Evolutionary conservation across 2,113 vertebrate species (phyloP).

Genomic region (Heptranchias perlo): DNA sequence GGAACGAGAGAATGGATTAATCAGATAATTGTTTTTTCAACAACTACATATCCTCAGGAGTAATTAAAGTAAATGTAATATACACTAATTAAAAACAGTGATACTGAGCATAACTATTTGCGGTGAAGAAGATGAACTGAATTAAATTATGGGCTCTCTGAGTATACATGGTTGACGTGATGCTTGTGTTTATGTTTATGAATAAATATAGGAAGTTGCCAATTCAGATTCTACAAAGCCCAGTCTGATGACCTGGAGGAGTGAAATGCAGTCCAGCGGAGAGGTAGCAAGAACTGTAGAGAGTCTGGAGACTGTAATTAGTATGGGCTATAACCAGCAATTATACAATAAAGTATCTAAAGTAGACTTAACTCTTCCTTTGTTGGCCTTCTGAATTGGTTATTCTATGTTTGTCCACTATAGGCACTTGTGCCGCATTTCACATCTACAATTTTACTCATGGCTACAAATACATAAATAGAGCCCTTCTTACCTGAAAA

Average conservation of each 20-base stretch:
- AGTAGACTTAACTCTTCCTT: not conserved
- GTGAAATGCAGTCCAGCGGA: not conserved
- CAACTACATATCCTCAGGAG: too few species aligned
- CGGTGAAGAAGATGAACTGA: not conserved
- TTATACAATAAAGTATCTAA: not conserved
- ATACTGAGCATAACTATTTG: too few species aligned
- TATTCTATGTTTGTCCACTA: not conserved
- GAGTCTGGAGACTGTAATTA: not conserved
- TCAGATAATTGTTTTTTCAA: too few species aligned
- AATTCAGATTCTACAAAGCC: not conserved
- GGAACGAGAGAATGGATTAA: too few species aligned
- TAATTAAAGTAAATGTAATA: too few species aligned
- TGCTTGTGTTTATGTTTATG: not conserved
- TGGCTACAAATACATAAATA: not conserved
- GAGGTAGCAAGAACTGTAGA: not conserved
- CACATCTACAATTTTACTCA: not conserved
- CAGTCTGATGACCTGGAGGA: not conserved
- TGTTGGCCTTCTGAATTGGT: not conserved
- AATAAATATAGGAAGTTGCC: not conserved
- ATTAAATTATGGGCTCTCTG: not conserved
- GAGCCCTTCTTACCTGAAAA: conserved; percentile 77
- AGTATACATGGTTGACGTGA: not conserved
- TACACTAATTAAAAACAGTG: too few species aligned
- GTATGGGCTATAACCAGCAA: not conserved
- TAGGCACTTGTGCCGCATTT: not conserved